Evolutionary conservation across 2,797 vertebrate genomes (phyloP), one percentile per base, ranked within the genome.

Genomic region (Rhabdophis nuchalis): DNA sequence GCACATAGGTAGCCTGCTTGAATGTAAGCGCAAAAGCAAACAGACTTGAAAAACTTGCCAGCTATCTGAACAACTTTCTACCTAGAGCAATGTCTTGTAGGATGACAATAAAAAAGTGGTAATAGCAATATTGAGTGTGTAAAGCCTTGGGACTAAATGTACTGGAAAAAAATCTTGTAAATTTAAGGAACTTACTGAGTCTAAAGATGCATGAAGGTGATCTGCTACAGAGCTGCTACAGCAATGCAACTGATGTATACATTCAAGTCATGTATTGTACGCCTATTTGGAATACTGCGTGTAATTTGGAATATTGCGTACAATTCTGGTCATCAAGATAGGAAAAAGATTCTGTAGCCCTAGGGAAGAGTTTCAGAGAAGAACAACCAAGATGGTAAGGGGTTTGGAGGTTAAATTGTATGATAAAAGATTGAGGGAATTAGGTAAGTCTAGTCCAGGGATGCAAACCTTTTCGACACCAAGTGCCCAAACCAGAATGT

Each of bases 101-200:
- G 41, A 50, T 54, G 32, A 58, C 60, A 68, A 89, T 2, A 90
- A 88, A 85, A 10, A 72, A 52, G 13, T n/a, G 3, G 60, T 85
- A 13, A 86, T 56, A 90, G 91, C 60, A 68, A 90, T 11, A 93
- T n/a, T n/a, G 92, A 94, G 68, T 57, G 18, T 54, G 53, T 27
- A 60, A 93, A 0, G 1, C 36, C 5, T 58, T n/a, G 91, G 93
- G 94, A 36, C 14, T 3, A 92, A 82, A 92, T 90, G 41, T 88
- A 4, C 61, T 90, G 89, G 88, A 8, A 91, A 68, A 20, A 32
- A 4, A 18, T 36, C 53, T 29, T 77, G 93, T 92, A 88, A 60
- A 25, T 91, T 41, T 61, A 53, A 29, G 41, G 68, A 87, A 6
- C 23, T 52, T 61, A 72, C 88, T 23, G 86, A 88, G 10, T 93